Percentiles rank a stretch among this genome's conserved stretches.
Evolutionary conservation across 2,888 invertebrate species (phyloP).

Genomic region (Eretmocerus hayati): DNA sequence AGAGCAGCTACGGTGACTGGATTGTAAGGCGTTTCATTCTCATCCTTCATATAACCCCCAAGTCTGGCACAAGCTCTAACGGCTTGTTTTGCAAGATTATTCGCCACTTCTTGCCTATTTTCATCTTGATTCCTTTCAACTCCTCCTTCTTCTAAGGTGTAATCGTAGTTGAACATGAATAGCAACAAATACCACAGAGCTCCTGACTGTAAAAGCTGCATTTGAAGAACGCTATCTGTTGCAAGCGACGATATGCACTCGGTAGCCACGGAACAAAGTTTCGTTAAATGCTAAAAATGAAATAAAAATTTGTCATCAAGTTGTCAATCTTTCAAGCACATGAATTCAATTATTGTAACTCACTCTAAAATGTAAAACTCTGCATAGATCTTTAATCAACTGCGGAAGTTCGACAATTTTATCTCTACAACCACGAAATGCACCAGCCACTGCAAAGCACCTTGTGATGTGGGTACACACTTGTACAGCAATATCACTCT

Average conservation of each 20-base stretch:
- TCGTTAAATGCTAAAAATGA: slow-evolving; percentile 65
- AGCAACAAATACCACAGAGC: slow-evolving; percentile 87
- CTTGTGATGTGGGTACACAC: slow-evolving; percentile 87
- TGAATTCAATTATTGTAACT: no score
- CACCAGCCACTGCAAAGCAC: slow-evolving; percentile 93
- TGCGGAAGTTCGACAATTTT: slow-evolving; percentile 81
- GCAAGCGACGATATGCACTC: slow-evolving; percentile 85
- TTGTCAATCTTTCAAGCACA: slow-evolving; percentile 8
- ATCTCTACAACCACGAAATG: slow-evolving; percentile 84
- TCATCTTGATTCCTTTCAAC: slow-evolving; percentile 76
- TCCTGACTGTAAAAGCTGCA: slow-evolving; percentile 75
- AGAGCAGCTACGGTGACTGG: slow-evolving; percentile 53
- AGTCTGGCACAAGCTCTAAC: slow-evolving; percentile 78
- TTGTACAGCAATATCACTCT: slow-evolving; percentile 74
- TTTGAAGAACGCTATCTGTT: slow-evolving; percentile 78
- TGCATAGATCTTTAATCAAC: slow-evolving; percentile 77
- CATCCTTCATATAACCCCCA: slow-evolving; percentile 60
- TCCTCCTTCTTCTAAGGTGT: slow-evolving; percentile 93
- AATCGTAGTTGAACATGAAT: slow-evolving; percentile 91
- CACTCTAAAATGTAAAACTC: slow-evolving; percentile 80
- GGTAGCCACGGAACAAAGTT: slow-evolving; percentile 78
- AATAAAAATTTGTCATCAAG: slow-evolving; percentile 4
- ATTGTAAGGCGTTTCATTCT: slow-evolving; percentile 40
- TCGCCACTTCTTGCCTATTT: slow-evolving; percentile 89
- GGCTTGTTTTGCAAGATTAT: slow-evolving; percentile 82